Evolutionary conservation across 2,888 invertebrate species (phyloP).

Genomic region (Epinotia nisella): DNA sequence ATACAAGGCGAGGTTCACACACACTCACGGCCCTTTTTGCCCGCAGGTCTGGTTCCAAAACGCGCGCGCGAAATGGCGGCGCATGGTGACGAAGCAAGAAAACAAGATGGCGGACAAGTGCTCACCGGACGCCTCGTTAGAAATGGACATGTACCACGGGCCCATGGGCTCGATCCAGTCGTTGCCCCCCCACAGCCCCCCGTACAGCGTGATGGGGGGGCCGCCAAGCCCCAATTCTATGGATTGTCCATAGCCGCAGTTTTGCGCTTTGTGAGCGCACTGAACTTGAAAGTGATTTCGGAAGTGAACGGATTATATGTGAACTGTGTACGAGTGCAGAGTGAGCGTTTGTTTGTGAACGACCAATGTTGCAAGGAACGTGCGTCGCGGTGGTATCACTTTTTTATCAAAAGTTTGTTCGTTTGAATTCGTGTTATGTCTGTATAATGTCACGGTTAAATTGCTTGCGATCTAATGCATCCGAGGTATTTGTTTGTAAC

Average conservation of each 20-base stretch:
- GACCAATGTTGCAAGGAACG: neutral
- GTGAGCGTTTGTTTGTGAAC: neutral
- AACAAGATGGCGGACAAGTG: constrained; percentile 89
- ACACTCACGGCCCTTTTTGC: constrained; percentile 67
- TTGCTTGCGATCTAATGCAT: too few species aligned
- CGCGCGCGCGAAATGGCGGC: constrained; percentile 96
- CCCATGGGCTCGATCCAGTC: constrained; percentile 88
- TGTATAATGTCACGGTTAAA: neutral
- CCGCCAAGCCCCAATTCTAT: constrained; percentile 89
- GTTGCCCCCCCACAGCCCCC: constrained; percentile 88
- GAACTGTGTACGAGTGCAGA: neutral
- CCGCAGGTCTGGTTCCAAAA: constrained; percentile 98
- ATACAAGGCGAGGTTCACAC: constrained; percentile 49
- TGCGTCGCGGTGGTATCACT: neutral
- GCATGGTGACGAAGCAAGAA: constrained; percentile 93
- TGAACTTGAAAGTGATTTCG: constrained; percentile 31
- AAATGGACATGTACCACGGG: constrained; percentile 87
- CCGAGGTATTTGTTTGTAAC: neutral
- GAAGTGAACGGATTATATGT: neutral
- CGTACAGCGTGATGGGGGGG: constrained; percentile 87
- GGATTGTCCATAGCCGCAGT: constrained; percentile 88
- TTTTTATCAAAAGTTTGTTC: neutral
- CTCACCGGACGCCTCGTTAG: constrained; percentile 86
- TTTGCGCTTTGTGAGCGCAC: constrained; percentile 77
- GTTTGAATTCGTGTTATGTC: neutral